These are phyloP conservation scores for Sipha maydis DNA, from an alignment of 2,888 invertebrate genomes.

Conservation along the genomic window DNA sequence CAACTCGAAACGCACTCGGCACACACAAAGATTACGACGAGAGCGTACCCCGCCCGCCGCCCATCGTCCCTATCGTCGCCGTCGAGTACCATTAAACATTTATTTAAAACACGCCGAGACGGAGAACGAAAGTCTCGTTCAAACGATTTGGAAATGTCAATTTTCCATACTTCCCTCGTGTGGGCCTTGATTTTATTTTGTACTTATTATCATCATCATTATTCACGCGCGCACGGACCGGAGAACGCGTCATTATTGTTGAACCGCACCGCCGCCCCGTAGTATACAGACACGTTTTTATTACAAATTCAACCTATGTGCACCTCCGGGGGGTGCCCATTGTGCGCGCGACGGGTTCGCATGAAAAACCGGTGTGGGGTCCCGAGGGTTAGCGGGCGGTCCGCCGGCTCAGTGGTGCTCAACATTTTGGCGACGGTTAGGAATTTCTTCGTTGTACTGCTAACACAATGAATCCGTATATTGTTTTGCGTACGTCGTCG, in stretches of 20 bases:
- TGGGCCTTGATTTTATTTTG: background rate
- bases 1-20: slow-evolving; percentile 49
- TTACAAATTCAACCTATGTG: slow-evolving; percentile 59
- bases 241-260: slow-evolving; percentile 31
- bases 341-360: slow-evolving; percentile 53
- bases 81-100: slow-evolving; percentile 44
- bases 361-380: slow-evolving; percentile 61
- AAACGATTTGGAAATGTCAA: slow-evolving; percentile 21
- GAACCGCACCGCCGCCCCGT: background rate
- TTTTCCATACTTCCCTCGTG: background rate
- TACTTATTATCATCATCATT: background rate
- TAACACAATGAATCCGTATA: background rate
- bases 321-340: slow-evolving; percentile 61
- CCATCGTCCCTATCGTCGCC: background rate
- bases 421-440: slow-evolving; percentile 51
- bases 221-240: slow-evolving; percentile 7
- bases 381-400: slow-evolving; percentile 62
- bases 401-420: slow-evolving; percentile 49
- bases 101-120: slow-evolving; percentile 34
- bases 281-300: slow-evolving; percentile 51
- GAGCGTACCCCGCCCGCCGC: background rate
- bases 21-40: slow-evolving; percentile 46
- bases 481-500: slow-evolving; percentile 25
- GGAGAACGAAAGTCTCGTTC: background rate
- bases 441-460: background rate